Conservation (phyloP, 2,113 vertebrate genomes). For the Ardeotis arabs region DNA sequence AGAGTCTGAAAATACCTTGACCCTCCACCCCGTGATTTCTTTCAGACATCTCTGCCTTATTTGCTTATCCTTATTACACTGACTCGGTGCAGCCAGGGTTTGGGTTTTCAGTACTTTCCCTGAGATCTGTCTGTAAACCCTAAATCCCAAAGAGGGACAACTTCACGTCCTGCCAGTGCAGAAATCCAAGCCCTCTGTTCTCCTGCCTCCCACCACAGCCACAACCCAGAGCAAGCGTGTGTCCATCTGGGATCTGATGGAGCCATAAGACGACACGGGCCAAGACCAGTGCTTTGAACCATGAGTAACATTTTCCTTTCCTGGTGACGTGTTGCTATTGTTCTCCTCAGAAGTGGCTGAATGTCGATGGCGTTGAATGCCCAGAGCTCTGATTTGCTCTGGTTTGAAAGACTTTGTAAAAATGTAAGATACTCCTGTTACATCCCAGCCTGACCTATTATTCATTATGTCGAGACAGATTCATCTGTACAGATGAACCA, state of each 20-base stretch:
- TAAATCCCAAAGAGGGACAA: neutral
- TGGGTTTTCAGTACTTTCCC: neutral
- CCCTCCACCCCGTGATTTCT: neutral
- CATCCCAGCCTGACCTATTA: neutral
- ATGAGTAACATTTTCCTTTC: neutral
- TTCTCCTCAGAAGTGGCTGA: neutral
- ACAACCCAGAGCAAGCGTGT: rapidly evolving
- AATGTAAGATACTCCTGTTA: neutral
- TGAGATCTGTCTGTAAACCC: neutral
- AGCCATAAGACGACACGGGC: rapidly evolving
- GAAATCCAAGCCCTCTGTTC: neutral
- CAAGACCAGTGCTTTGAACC: too few species aligned
- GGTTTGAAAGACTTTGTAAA: neutral
- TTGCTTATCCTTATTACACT: neutral
- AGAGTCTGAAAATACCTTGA: neutral
- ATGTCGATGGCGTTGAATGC: neutral
- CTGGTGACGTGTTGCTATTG: neutral
- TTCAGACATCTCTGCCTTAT: neutral
- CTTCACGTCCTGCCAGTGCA: neutral
- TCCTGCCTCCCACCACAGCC: neutral
- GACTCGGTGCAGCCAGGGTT: neutral
- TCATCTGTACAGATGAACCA: neutral
- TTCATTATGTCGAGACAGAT: neutral
- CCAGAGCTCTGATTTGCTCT: neutral
- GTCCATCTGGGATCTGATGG: neutral